These are phyloP conservation scores for Steatornis caripensis DNA, from an alignment of 2,113 vertebrate genomes.

Conservation along the genomic window DNA sequence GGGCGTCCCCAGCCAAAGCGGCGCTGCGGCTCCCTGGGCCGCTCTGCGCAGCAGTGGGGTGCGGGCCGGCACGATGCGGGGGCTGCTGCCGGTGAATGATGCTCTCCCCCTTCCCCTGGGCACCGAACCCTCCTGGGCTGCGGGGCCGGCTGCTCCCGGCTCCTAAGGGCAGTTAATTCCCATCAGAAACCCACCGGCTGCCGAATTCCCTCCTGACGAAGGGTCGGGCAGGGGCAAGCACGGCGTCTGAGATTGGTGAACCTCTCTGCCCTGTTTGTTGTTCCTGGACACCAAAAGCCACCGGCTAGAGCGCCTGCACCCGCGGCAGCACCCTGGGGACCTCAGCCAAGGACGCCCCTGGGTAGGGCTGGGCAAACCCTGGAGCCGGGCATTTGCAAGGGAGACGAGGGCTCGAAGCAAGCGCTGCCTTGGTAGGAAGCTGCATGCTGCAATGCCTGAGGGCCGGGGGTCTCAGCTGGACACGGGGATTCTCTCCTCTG, in stretches of 20 bases:
- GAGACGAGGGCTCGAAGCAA: accelerated
- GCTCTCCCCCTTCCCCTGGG: neutral
- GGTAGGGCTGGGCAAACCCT: neutral
- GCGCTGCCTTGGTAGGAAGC: neutral
- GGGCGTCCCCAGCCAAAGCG: neutral
- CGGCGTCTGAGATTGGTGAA: neutral
- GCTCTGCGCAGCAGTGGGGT: too few relatives aligned
- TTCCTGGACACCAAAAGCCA: neutral
- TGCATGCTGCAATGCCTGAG: accelerated
- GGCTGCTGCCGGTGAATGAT: neutral
- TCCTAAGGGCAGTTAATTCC: neutral
- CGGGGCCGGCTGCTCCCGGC: accelerated
- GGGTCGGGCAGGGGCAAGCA: neutral
- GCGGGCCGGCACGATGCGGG: accelerated
- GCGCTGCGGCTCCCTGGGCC: too few relatives aligned
- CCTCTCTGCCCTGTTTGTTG: accelerated
- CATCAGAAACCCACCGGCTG: neutral
- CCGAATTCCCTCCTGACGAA: neutral
- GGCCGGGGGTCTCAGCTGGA: neutral
- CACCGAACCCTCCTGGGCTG: neutral
- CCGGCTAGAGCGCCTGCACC: neutral
- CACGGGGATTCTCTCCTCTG: accelerated
- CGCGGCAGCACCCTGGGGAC: accelerated
- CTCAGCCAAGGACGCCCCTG: neutral
- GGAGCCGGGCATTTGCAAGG: neutral